Conservation (phyloP, 2,113 vertebrate genomes). For the Acinonyx jubatus region DNA sequence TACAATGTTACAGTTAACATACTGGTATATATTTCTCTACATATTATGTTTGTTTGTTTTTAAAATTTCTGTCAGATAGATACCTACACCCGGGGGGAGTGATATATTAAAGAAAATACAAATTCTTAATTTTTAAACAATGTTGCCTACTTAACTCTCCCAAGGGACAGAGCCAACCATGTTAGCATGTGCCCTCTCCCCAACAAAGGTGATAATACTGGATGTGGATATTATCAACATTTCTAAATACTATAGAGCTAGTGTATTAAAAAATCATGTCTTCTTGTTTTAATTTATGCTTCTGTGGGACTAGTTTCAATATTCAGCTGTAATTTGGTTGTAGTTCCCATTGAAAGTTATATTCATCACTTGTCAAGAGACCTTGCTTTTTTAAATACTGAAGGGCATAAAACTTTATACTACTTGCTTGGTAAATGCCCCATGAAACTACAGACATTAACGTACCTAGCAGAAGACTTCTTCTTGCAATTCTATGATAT, state of each 20-base stretch:
- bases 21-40: background rate
- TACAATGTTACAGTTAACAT: background rate
- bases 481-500: background rate
- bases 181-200: background rate
- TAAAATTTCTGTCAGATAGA: background rate
- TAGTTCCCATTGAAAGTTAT: constrained; percentile 8
- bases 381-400: background rate
- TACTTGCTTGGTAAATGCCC: background rate
- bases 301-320: background rate
- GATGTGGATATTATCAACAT: background rate
- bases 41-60: background rate
- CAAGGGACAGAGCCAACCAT: background rate
- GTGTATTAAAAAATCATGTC: background rate
- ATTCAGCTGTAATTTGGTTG: background rate
- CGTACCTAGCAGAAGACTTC: background rate
- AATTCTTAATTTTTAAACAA: background rate
- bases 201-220: background rate
- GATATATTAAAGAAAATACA: background rate
- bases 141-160: background rate
- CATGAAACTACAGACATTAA: background rate
- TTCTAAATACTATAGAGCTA: background rate
- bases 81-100: background rate
- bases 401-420: background rate
- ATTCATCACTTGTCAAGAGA: background rate
- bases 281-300: background rate